Conservation (phyloP, 2,113 vertebrate genomes). For the Erythrocercus mccallii region DNA sequence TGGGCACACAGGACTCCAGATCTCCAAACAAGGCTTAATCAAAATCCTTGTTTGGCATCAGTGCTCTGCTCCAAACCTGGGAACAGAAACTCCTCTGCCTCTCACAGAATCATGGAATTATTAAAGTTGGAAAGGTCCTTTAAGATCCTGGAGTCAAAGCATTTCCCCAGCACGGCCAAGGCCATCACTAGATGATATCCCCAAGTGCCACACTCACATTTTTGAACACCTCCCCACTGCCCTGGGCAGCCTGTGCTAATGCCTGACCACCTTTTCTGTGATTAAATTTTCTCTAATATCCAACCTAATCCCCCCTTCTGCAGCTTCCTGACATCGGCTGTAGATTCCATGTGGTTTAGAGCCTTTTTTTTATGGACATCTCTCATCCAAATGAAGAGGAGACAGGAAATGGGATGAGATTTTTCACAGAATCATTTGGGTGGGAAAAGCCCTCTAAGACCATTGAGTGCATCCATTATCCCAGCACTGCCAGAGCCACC, state of each 20-base stretch:
- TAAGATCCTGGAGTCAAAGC: not conserved
- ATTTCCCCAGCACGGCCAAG: not conserved
- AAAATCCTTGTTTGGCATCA: not conserved
- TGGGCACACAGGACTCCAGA: not conserved
- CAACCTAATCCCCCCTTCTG: not conserved
- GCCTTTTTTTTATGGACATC: not conserved
- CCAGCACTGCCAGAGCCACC: not conserved
- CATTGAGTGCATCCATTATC: not conserved
- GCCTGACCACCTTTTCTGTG: not conserved
- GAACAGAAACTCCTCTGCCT: not conserved
- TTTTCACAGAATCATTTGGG: not conserved
- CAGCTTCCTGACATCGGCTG: not conserved
- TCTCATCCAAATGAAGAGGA: not conserved
- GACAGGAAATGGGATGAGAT: not conserved
- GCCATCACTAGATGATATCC: not conserved
- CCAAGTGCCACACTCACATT: not conserved
- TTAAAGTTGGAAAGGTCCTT: not conserved
- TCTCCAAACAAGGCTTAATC: not conserved
- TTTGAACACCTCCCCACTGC: not conserved
- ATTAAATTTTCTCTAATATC: not conserved
- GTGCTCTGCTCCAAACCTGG: not conserved
- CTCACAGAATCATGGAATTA: not conserved
- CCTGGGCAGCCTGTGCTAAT: not conserved
- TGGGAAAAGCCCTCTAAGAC: not conserved
- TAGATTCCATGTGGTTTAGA: not conserved